These are phyloP conservation scores for Mycetomoellerius zeteki DNA, from an alignment of 1,140 invertebrate genomes.

Conservation along the genomic window DNA sequence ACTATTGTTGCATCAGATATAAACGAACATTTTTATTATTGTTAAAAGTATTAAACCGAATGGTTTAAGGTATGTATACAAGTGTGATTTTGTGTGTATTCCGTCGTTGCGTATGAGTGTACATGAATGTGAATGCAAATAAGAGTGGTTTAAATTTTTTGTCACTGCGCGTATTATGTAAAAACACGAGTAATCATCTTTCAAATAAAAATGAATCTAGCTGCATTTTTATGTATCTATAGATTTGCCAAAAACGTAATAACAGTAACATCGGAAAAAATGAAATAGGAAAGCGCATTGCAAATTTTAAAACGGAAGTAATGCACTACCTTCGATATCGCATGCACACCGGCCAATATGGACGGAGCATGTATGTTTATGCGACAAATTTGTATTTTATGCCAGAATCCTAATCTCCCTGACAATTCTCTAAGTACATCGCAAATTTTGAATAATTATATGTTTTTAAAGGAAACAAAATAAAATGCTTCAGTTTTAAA, in stretches of 20 bases:
- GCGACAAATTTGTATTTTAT: constrained; percentile 56
- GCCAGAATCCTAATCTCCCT: constrained; percentile 32
- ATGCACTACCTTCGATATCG: constrained; percentile 54
- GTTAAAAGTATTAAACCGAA: constrained; percentile 81
- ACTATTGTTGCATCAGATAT: constrained; percentile 83
- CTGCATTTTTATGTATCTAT: constrained; percentile 61
- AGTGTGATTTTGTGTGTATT: constrained; percentile 34
- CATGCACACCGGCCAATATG: constrained; percentile 68
- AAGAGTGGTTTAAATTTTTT: constrained; percentile 44
- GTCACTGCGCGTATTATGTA: constrained; percentile 34
- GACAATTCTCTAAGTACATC: constrained; percentile 71
- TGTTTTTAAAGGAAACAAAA: constrained; percentile 65
- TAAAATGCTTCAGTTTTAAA: constrained; percentile 79
- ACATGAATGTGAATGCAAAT: constrained; percentile 40
- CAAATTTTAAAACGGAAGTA: constrained; percentile 56
- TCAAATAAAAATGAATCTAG: constrained; percentile 66
- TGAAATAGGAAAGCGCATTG: constrained; percentile 46
- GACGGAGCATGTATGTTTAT: constrained; percentile 60
- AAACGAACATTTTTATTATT: constrained; percentile 82
- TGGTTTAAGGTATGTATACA: constrained; percentile 77
- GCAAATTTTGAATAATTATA: constrained; percentile 48
- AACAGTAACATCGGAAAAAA: constrained; percentile 65
- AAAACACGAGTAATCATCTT: constrained; percentile 69
- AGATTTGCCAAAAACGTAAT: constrained; percentile 64
- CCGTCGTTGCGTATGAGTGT: constrained; percentile 18